These are phyloP conservation scores for Eristalis pertinax DNA, from an alignment of 2,888 invertebrate genomes.

Conservation along the genomic window DNA sequence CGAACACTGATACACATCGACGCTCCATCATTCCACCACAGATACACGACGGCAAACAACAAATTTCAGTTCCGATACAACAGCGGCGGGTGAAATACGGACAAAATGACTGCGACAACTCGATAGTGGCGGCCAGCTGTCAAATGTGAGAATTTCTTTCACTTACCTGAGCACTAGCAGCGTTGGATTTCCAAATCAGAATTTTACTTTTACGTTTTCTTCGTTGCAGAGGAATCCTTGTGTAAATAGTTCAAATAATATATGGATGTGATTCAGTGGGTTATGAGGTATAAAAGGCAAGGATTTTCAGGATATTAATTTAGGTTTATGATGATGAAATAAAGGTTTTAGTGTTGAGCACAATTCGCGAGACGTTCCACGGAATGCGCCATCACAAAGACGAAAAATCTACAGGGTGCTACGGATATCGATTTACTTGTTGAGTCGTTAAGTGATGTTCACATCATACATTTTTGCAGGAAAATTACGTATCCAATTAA, in stretches of 20 bases:
- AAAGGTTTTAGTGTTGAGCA: conserved; percentile 63
- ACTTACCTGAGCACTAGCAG: conserved; percentile 59
- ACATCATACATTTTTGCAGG: conserved; percentile 30
- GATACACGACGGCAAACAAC: conserved; percentile 58
- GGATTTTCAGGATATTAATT: conserved; percentile 34
- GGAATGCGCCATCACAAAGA: conserved; percentile 71
- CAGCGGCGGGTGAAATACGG: conserved; percentile 62
- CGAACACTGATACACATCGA: not conserved
- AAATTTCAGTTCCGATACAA: conserved; percentile 66
- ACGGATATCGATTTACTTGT: conserved; percentile 51
- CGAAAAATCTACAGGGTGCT: conserved; percentile 52
- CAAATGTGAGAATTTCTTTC: conserved; percentile 60
- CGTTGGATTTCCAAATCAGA: conserved; percentile 31
- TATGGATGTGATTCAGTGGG: conserved; percentile 16
- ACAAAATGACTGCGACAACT: conserved; percentile 17
- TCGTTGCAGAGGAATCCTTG: not conserved
- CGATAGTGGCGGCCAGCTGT: conserved; percentile 43
- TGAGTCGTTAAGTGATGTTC: conserved; percentile 50
- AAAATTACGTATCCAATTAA: too few species aligned
- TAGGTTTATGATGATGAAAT: conserved; percentile 24
- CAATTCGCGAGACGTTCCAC: conserved; percentile 70
- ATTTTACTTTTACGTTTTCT: conserved; percentile 3
- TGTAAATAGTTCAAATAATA: conserved; percentile 44
- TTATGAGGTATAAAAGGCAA: conserved; percentile 10
- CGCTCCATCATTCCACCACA: conserved; percentile 57